phyloP scores from a whole-genome alignment of 2,113 vertebrate genomes.

The Dasyprocta punctata region DNA sequence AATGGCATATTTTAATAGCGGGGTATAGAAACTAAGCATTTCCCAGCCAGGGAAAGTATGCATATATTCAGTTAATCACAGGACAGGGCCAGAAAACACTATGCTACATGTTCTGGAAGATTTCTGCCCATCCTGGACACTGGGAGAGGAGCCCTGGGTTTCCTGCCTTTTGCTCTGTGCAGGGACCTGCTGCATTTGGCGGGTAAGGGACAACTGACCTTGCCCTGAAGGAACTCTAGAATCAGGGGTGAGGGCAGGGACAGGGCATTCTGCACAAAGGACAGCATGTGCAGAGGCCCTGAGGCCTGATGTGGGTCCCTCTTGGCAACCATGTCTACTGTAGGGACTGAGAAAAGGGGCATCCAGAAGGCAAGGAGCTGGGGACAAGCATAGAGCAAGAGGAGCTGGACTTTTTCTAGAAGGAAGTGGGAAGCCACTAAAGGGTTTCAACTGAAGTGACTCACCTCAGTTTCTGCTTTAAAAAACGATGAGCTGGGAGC shows the following conservation, averaged over 20 bases:
- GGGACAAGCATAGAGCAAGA: neutral
- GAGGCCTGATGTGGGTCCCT: neutral
- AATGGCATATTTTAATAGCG: neutral
- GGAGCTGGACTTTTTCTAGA: neutral
- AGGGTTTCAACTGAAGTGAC: neutral
- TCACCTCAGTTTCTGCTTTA: neutral
- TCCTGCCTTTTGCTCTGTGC: neutral
- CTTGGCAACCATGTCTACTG: too few species aligned
- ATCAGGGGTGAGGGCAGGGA: neutral
- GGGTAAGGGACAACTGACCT: too few species aligned
- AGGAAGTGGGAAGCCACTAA: neutral
- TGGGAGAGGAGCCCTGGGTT: neutral
- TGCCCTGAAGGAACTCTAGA: neutral
- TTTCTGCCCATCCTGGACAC: neutral
- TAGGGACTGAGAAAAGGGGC: neutral
- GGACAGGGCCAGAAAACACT: neutral
- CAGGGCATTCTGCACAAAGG: neutral
- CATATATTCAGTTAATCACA: neutral
- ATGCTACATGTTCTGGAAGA: neutral
- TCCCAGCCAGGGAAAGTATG: neutral
- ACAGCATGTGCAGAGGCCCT: conserved; percentile 7
- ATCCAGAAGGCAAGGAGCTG: neutral
- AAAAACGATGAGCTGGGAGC: neutral
- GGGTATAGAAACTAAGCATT: neutral
- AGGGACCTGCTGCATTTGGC: too few species aligned